phyloP scores from a whole-genome alignment of 1,140 invertebrate species.

The Drosophila sechellia region DNA sequence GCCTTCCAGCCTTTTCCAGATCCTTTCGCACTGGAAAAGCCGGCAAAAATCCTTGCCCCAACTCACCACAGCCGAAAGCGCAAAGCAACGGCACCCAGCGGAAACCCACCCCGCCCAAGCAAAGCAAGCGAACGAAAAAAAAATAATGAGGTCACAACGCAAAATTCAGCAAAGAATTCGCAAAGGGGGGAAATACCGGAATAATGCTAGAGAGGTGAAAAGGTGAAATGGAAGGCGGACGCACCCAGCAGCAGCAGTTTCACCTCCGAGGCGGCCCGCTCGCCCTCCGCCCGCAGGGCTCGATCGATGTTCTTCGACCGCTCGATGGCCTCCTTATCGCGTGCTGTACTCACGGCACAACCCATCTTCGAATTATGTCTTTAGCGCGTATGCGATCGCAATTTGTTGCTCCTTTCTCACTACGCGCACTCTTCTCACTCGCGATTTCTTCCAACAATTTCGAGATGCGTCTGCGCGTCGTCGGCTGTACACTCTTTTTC shows the following conservation, averaged over 20 bases:
- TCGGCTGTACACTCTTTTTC: constrained; percentile 76
- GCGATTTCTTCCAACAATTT: constrained; percentile 53
- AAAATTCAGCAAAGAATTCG: constrained; percentile 13
- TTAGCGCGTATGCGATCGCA: constrained; percentile 32
- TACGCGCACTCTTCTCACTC: constrained; percentile 50
- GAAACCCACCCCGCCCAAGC: constrained; percentile 48
- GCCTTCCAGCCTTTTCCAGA: constrained; percentile 3
- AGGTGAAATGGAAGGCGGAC: constrained; percentile 46
- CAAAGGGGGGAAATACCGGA: constrained; percentile 10
- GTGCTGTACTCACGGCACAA: constrained; percentile 91
- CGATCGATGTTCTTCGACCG: constrained; percentile 96
- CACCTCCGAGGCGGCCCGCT: constrained; percentile 93
- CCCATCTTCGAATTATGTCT: constrained; percentile 88
- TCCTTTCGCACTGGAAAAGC: constrained; percentile 11
- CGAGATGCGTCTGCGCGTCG: constrained; percentile 78
- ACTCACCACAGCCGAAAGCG: constrained; percentile 40
- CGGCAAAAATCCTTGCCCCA: constrained; percentile 27
- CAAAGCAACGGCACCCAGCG: not conserved
- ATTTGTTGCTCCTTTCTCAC: too few relatives aligned
- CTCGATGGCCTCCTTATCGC: constrained; percentile 92
- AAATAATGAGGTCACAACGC: constrained; percentile 32
- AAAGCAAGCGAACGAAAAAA: not conserved
- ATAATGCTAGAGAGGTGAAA: not conserved
- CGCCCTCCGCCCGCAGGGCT: constrained; percentile 92
- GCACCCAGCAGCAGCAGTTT: constrained; percentile 94